Percentiles rank a stretch among this genome's conserved stretches.
These are phyloP conservation scores for Chrysogorgia sp. DNA, from an alignment of 92 coral and sea anemone species.

Conservation along the genomic window DNA sequence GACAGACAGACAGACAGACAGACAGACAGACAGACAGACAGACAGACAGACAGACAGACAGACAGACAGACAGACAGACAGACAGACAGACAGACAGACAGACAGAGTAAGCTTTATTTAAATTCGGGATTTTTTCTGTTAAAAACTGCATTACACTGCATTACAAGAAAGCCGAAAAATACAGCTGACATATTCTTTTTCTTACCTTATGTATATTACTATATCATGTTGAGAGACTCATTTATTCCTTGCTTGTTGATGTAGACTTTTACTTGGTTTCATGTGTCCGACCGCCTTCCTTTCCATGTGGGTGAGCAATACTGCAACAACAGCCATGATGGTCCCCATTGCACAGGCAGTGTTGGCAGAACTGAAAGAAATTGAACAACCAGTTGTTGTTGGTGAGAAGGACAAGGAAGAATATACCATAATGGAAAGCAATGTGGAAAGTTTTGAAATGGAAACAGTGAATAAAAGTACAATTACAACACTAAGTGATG, in stretches of 20 bases:
- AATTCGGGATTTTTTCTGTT: too few relatives aligned
- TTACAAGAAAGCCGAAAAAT: too few relatives aligned
- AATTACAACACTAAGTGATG: background rate
- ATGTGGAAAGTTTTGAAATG: conserved; percentile 17
- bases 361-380: conserved; percentile 63
- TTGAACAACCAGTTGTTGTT: conserved; percentile 37
- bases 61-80: background rate
- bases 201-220: too few relatives aligned
- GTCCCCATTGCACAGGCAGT: conserved; percentile 79
- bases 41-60: background rate
- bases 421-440: conserved; percentile 9
- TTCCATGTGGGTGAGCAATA: conserved; percentile 85
- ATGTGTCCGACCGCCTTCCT: conserved; percentile 73
- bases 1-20: background rate
- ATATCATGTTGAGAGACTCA: background rate
- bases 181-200: too few relatives aligned
- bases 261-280: conserved; percentile 70
- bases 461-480: conserved; percentile 9
- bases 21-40: background rate
- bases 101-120: too few relatives aligned
- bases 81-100: background rate
- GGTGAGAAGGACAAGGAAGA: conserved; percentile 22
- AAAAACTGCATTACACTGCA: too few relatives aligned
- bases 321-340: conserved; percentile 87
- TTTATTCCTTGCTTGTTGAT: background rate